Evolutionary conservation across 35 echinoderm and acorn worm species (phyloP).

Genomic region (Stichopus chloronotus): DNA sequence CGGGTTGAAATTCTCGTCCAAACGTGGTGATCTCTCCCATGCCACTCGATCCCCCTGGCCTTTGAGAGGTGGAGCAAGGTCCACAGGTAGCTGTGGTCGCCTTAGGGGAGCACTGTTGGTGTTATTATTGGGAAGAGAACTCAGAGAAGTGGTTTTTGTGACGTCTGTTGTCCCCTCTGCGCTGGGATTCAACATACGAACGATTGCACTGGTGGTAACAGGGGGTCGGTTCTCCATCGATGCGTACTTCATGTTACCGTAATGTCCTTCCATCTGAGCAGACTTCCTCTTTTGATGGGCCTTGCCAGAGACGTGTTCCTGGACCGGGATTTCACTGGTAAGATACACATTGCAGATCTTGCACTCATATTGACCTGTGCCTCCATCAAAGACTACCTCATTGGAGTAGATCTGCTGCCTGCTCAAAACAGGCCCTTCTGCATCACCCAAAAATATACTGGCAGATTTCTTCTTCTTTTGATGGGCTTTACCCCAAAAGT

Average conservation of each 20-base stretch:
- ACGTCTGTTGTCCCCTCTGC: no score
- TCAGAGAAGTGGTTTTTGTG: no score
- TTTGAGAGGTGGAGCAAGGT: background rate
- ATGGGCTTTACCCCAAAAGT: slow-evolving; percentile 1
- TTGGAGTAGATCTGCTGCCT: background rate
- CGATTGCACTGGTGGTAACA: no score
- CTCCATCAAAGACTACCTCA: background rate
- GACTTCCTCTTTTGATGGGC: background rate
- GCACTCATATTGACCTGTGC: background rate
- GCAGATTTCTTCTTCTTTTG: slow-evolving; percentile 32
- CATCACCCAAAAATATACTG: background rate
- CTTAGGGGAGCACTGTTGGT: background rate
- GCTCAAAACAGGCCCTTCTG: background rate
- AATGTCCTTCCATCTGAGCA: background rate
- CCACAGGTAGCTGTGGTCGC: background rate
- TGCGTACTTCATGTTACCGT: no score
- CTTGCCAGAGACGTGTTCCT: slow-evolving; percentile 9
- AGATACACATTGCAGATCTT: background rate
- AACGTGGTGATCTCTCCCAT: slow-evolving; percentile 14
- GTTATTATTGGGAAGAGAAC: no score
- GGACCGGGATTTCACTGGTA: background rate
- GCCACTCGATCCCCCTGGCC: background rate
- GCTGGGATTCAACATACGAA: no score
- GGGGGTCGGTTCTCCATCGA: no score
- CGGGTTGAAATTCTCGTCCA: background rate